These are phyloP conservation scores for Regulus satrapa DNA, from an alignment of 2,113 vertebrate genomes.

Conservation along the genomic window DNA sequence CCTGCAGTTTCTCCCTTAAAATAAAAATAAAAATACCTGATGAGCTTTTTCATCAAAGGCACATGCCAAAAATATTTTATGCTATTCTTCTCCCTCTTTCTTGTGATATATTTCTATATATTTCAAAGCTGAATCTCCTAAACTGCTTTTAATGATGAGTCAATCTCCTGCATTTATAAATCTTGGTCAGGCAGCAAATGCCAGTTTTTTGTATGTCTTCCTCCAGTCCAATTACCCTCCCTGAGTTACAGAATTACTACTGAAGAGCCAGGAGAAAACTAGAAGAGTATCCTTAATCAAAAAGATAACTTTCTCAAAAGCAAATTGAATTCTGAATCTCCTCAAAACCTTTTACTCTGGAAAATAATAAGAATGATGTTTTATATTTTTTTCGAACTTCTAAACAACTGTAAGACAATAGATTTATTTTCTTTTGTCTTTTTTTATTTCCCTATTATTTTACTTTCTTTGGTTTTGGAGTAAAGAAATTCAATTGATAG, in stretches of 20 bases:
- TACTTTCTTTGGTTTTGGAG: not conserved
- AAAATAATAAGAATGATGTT: not conserved
- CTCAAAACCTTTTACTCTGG: not conserved
- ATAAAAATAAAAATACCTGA: not conserved
- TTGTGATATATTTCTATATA: not conserved
- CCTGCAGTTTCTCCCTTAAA: not conserved
- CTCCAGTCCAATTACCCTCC: not conserved
- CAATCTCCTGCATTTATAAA: not conserved
- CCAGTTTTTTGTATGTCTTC: not conserved
- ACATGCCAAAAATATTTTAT: not conserved
- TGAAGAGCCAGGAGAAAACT: not conserved
- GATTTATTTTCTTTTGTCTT: conserved; percentile 6
- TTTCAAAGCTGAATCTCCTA: not conserved
- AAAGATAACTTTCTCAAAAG: not conserved
- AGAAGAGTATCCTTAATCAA: not conserved
- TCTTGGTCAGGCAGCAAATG: not conserved
- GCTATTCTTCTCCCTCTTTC: not conserved
- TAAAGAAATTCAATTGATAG: conserved; percentile 56
- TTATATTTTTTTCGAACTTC: not conserved
- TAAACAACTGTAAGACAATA: not conserved
- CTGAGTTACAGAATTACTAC: not conserved
- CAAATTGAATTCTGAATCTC: conserved; percentile 29
- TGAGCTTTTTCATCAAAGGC: not conserved
- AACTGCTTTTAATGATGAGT: not conserved
- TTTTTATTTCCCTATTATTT: not conserved